Evolutionary conservation across 2,113 vertebrate genomes (phyloP), one percentile per base, ranked within the genome.

Genomic region (Typhlomys cinereus): DNA sequence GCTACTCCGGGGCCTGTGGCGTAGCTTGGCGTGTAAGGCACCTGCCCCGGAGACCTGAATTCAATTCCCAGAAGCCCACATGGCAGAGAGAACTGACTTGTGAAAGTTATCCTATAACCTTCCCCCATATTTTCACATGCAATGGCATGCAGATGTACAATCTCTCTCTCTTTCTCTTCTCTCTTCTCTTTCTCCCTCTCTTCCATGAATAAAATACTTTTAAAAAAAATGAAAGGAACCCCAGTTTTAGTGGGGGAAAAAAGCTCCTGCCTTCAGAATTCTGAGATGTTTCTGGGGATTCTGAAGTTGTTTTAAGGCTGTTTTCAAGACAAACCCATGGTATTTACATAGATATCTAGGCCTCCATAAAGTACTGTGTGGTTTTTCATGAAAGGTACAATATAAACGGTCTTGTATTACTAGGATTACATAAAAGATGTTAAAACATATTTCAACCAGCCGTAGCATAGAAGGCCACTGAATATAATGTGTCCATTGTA

Each of bases 401-500:
- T 91, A 90, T 95, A 88, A 95, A 66, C 97, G 92, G 94, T 96
- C 95, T 95, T 96, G 79, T 97, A 95, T 97, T 97, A 96, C 95
- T 95, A 96, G 96, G 95, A 98, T 98, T 96, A 95, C 92, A 96
- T 95, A 97, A 98, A 98, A 97, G 96, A 98, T 96, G 97, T 97
- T 97, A 97, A 98, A 98, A 98, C 92, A 97, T 97, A 97, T 97
- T 97, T 96, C 67, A 89, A 96, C 96, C 96, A 96, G 93, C 91
- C 89, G 96, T 96, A 94, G 93, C 95, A 97, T 96, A 97, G 96
- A 96, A 2, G 18, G 97, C 95, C 97, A 97, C 96, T 95, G 97
- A 97, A 96, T 95, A 98, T 96, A 98, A 98, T 95, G 93, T 93
- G 91, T 87, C 97, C 97, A 97, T 98, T 98, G 98, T 98, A 97